A percentile compares a stretch with the other conserved stretches of the same genome.
Conservation (phyloP, 2,113 vertebrate genomes). For the Hystrix brachyura region DNA sequence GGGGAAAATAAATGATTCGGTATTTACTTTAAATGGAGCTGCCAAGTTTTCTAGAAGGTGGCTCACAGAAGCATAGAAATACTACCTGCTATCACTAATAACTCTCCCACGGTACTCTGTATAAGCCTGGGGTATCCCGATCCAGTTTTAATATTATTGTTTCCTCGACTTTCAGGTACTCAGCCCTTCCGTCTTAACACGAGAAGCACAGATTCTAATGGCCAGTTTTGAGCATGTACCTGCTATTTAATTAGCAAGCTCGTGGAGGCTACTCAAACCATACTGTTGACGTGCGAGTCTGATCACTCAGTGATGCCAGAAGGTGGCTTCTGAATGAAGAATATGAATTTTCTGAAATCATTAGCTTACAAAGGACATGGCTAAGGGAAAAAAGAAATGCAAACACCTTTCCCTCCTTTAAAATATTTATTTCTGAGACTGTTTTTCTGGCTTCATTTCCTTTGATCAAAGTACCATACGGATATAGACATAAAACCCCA, state of each 20-base stretch:
- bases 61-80: background rate
- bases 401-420: background rate
- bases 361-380: background rate
- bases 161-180: background rate
- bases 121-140: background rate
- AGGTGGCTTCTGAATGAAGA: constrained; percentile 4
- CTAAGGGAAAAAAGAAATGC: background rate
- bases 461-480: background rate
- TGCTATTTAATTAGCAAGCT: background rate
- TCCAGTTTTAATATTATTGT: background rate
- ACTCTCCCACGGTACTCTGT: background rate
- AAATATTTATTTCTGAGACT: background rate
- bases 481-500: background rate
- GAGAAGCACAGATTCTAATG: background rate
- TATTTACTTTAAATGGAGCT: background rate
- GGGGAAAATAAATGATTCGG: background rate
- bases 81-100: background rate
- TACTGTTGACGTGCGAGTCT: background rate
- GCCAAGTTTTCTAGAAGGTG: background rate
- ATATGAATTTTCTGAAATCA: background rate
- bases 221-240: background rate
- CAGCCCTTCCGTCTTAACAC: background rate
- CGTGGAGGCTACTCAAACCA: background rate
- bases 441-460: background rate
- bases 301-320: background rate